Evolutionary conservation across 2,797 vertebrate species (phyloP).

Genomic region (Sebastes hubbsi): DNA sequence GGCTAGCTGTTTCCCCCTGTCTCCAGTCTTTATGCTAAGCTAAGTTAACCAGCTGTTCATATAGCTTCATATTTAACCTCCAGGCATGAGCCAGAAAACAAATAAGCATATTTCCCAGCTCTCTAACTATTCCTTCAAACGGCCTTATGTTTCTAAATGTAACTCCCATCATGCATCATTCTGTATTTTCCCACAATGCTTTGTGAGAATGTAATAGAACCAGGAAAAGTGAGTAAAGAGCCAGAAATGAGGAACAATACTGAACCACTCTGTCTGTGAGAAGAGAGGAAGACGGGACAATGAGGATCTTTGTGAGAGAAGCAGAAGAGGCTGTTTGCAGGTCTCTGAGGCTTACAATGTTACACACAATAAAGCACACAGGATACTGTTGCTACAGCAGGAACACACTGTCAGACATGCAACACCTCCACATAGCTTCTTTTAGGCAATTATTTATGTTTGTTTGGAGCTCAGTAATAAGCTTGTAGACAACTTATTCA

Average conservation of each 20-base stretch:
- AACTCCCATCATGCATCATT: neutral
- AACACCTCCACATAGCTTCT: constrained; percentile 14
- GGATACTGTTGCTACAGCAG: constrained; percentile 21
- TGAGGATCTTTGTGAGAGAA: constrained; percentile 68
- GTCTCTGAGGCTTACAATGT: constrained; percentile 49
- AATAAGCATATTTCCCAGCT: neutral
- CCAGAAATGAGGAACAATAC: constrained; percentile 45
- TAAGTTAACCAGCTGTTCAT: neutral
- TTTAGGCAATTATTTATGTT: constrained; percentile 1
- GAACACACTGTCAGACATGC: constrained; percentile 31
- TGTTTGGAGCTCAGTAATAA: neutral
- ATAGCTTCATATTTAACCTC: no score
- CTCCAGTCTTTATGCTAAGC: neutral
- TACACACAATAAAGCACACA: constrained; percentile 45
- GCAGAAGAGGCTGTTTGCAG: constrained; percentile 58
- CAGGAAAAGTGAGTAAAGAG: neutral
- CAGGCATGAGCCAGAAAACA: neutral
- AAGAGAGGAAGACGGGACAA: constrained; percentile 59
- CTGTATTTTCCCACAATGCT: constrained; percentile 6
- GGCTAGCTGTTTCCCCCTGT: neutral
- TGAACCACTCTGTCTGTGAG: constrained; percentile 34
- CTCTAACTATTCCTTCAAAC: neutral
- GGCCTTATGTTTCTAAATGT: constrained; percentile 1
- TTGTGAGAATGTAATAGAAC: constrained; percentile 23
- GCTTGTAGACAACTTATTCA: neutral